phyloP scores from a whole-genome alignment of 2,888 invertebrate genomes.

The Onchidella celtica region DNA sequence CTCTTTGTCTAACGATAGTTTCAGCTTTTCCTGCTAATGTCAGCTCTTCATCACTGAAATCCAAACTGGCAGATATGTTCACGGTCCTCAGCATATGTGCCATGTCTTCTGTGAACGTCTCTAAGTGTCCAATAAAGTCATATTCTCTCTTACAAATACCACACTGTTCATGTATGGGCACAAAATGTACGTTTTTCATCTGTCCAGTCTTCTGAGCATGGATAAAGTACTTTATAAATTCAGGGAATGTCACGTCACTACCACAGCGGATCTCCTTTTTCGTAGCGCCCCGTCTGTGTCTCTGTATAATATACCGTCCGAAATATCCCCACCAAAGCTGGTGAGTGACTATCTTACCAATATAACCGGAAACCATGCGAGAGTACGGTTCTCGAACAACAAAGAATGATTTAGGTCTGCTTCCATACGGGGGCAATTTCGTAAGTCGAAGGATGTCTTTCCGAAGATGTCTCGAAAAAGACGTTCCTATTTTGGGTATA shows the following conservation, averaged over 20 bases:
- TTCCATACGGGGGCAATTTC: background rate
- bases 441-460: background rate
- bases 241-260: constrained; percentile 66
- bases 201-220: constrained; percentile 59
- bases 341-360: constrained; percentile 66
- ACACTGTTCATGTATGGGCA: constrained; percentile 68
- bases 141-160: constrained; percentile 64
- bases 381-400: constrained; percentile 68
- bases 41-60: constrained; percentile 5
- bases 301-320: constrained; percentile 57
- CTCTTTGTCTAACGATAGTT: background rate
- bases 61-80: background rate
- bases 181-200: constrained; percentile 64
- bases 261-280: constrained; percentile 59
- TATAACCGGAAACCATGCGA: constrained; percentile 65
- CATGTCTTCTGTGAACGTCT: constrained; percentile 65
- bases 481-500: constrained; percentile 20
- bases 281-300: constrained; percentile 56
- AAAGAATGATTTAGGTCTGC: constrained; percentile 21
- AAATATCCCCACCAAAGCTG: constrained; percentile 61
- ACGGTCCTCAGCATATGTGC: constrained; percentile 34
- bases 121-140: constrained; percentile 68
- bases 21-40: background rate
- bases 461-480: background rate
- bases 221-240: constrained; percentile 65